Evolutionary conservation across 2,888 invertebrate species (phyloP), one percentile per base, ranked within the genome.

Genomic region (Melanostoma mellinum): DNA sequence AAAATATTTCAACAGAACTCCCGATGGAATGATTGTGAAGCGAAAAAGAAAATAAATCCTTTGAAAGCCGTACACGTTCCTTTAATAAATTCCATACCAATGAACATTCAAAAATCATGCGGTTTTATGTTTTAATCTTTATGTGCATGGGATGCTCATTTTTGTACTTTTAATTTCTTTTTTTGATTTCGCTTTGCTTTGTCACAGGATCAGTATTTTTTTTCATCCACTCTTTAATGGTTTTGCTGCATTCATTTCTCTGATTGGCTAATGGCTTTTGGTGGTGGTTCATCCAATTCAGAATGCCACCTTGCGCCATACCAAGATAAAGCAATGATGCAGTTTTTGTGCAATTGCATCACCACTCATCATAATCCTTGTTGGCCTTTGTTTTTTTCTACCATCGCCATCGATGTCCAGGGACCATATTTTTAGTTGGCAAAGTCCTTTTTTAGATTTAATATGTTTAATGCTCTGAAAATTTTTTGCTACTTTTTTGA

Each of bases 271-370:
- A 67, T 77, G 72, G 77, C 65, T 81, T 65, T 46, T 52, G 50
- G 67, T 71, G 32, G 63, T 63, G 63, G n/a, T 63, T 50, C 9
- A 30, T n/a, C 38, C 36, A 20, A 46, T 20, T 32, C 30, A 40
- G n/a, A 44, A 2, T 38, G 20, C 48, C 4, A 10, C 44, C n/a
- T 35, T 35, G 48, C 42, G 33, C 65, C 30, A 40, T 38, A 20
- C 36, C 61, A 10, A 74, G 65, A 78, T 78, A 78, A 68, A 65
- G 68, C 73, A 42, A 44, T 74, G 82, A 78, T 84, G 84, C 84
- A 84, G 79, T 84, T 84, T 79, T 74, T 79, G 69, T 84, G 84
- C 84, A 84, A 74, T 61, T 84, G 79, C 84, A 84, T 84, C 84
- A 75, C 69, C 71, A 74, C 84, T 79, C 79, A 84, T 84, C 84